phyloP scores from a whole-genome alignment of 2,797 vertebrate species.

The Oryzias dopingdopingensis region DNA sequence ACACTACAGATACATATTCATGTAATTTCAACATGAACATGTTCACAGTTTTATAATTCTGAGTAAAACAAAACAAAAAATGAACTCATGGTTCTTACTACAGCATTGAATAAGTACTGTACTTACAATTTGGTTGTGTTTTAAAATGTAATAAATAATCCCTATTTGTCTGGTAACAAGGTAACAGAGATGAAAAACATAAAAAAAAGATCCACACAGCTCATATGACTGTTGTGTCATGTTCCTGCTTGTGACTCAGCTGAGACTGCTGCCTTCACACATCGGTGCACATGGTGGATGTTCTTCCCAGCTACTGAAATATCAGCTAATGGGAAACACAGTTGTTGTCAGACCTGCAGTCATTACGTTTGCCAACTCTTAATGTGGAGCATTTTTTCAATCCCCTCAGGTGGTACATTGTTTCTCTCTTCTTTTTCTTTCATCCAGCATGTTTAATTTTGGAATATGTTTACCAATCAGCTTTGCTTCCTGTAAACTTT shows the following conservation, averaged over 20 bases:
- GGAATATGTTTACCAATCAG: no score
- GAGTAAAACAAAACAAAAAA: no score
- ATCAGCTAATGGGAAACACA: constrained; percentile 1
- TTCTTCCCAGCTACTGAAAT: constrained; percentile 10
- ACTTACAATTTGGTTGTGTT: constrained; percentile 16
- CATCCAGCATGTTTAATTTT: not conserved
- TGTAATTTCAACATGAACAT: no score
- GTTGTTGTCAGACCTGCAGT: not conserved
- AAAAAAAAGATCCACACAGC: constrained; percentile 19
- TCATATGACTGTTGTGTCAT: constrained; percentile 10
- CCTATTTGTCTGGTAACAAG: constrained; percentile 30
- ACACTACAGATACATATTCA: no score
- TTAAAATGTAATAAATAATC: constrained; percentile 12
- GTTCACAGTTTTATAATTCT: no score
- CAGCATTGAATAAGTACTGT: constrained; percentile 1
- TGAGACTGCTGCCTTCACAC: constrained; percentile 19
- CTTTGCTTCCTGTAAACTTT: no score
- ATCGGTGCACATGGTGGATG: constrained; percentile 5
- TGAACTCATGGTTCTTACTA: no score
- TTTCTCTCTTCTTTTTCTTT: not conserved
- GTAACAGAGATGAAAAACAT: constrained; percentile 20
- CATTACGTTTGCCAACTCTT: constrained; percentile 15
- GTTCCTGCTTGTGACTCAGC: constrained; percentile 20
- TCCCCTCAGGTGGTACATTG: not conserved
- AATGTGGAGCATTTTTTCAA: constrained; percentile 14